phyloP scores from a whole-genome alignment of 2,797 vertebrate genomes.

The Octomys mimax region DNA sequence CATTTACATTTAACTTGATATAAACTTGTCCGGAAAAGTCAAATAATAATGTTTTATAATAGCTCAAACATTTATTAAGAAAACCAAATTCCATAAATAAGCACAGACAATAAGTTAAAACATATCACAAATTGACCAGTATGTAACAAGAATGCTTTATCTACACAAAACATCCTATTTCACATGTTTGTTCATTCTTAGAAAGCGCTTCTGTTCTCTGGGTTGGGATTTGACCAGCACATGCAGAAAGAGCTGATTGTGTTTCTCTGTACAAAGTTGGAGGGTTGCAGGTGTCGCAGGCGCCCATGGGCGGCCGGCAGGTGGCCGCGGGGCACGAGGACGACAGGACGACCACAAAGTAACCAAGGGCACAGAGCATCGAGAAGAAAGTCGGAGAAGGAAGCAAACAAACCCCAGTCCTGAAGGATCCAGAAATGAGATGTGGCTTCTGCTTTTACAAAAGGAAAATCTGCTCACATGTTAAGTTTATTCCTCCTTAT shows the following conservation, averaged over 20 bases:
- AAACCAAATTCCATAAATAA: slow-evolving; percentile 96
- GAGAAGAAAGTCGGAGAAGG: slow-evolving; percentile 69
- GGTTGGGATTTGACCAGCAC: slow-evolving; percentile 93
- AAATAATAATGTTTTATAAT: slow-evolving; percentile 95
- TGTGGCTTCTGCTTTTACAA: slow-evolving; percentile 79
- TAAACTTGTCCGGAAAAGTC: slow-evolving; percentile 95
- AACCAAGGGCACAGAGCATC: slow-evolving; percentile 83
- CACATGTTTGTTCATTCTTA: slow-evolving; percentile 93
- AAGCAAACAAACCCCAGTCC: slow-evolving; percentile 81
- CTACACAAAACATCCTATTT: slow-evolving; percentile 99
- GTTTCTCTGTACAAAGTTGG: slow-evolving; percentile 90
- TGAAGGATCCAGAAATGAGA: slow-evolving; percentile 82
- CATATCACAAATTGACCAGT: slow-evolving; percentile 97
- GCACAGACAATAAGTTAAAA: slow-evolving; percentile 97
- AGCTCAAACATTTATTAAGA: slow-evolving; percentile 98
- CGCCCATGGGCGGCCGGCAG: slow-evolving; percentile 85
- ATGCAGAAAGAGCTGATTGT: slow-evolving; percentile 94
- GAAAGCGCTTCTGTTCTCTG: slow-evolving; percentile 91
- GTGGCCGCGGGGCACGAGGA: slow-evolving; percentile 84
- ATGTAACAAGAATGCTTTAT: slow-evolving; percentile 97
- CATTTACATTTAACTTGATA: slow-evolving; percentile 96
- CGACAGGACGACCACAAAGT: slow-evolving; percentile 83
- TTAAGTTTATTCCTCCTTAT: slow-evolving; percentile 76
- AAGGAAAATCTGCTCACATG: slow-evolving; percentile 70
- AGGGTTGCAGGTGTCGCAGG: slow-evolving; percentile 87